Conservation (phyloP, 30 jellyfish, hydroid and myxozoan genomes). For the Pseudorhiza aurosa region DNA sequence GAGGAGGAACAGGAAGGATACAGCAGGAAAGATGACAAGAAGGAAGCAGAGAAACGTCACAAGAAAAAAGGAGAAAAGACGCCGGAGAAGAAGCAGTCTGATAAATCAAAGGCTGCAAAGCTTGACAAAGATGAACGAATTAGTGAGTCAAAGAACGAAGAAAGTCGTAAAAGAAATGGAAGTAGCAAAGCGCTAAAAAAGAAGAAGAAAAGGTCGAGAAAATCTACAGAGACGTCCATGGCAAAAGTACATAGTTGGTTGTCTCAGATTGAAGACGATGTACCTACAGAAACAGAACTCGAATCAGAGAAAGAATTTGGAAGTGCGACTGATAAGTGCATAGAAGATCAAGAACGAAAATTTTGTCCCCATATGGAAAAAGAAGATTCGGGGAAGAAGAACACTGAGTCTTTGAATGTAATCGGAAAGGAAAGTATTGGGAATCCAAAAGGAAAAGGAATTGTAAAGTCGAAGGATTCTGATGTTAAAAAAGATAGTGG, state of each 20-base stretch:
- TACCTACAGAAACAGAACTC: slow-evolving; percentile 10
- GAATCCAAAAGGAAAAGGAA: neutral
- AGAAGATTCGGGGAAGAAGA: neutral
- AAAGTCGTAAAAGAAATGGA: neutral
- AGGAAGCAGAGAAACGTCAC: neutral
- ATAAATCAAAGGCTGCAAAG: neutral
- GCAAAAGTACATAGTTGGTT: slow-evolving; percentile 24
- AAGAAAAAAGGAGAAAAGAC: neutral
- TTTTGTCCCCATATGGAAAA: neutral
- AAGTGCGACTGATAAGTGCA: neutral
- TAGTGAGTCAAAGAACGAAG: neutral
- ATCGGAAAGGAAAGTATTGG: neutral
- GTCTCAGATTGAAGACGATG: slow-evolving; percentile 12
- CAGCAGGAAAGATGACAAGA: slow-evolving; percentile 1
- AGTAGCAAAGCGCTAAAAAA: neutral
- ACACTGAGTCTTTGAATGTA: too few relatives aligned
- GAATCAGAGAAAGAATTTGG: neutral
- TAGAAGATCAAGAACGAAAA: neutral
- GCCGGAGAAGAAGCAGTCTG: neutral
- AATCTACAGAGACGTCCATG: neutral
- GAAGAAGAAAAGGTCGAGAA: neutral
- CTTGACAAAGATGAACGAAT: neutral
- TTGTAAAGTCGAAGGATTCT: too few relatives aligned
- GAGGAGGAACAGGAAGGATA: neutral
- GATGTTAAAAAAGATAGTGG: neutral